phyloP scores from a whole-genome alignment of 2,888 invertebrate species.

The Amiota minor region DNA sequence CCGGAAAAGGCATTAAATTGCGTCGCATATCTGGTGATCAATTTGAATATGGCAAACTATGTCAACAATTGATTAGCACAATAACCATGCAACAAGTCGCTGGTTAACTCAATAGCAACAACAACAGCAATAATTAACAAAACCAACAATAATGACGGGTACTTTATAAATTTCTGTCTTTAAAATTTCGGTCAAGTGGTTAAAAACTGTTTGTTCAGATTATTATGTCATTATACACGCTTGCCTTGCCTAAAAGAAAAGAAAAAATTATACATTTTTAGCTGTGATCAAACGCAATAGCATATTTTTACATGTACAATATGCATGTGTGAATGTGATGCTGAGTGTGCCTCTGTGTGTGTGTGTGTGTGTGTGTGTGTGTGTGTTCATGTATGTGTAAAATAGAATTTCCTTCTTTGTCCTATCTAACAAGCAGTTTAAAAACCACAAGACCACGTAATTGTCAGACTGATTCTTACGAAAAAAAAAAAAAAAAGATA shows the following conservation, averaged over 20 bases:
- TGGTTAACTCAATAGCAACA: constrained; percentile 44
- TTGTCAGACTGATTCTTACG: not conserved
- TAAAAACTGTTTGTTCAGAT: not conserved
- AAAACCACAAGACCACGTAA: not conserved
- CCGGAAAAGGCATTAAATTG: constrained; percentile 88
- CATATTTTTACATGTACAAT: not conserved
- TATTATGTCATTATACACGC: constrained; percentile 7
- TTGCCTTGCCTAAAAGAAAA: constrained; percentile 23
- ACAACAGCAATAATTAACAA: constrained; percentile 16
- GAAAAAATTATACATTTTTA: constrained; percentile 18
- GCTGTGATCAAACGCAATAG: constrained; percentile 28
- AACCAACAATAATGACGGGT: no score
- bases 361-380: not conserved
- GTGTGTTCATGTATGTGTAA: not conserved
- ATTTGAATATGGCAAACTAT: constrained; percentile 88
- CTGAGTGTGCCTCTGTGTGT: not conserved
- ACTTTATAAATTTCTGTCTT: not conserved
- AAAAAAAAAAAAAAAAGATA: constrained; percentile 7
- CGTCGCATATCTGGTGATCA: constrained; percentile 91
- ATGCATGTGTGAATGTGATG: not conserved
- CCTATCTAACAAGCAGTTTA: not conserved
- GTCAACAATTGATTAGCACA: constrained; percentile 89
- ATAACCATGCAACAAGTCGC: constrained; percentile 80
- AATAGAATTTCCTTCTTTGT: constrained; percentile 10
- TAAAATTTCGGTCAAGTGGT: not conserved